Base-by-base conservation (phyloP, 2,888 invertebrate species). In the Halictus ligatus region DNA sequence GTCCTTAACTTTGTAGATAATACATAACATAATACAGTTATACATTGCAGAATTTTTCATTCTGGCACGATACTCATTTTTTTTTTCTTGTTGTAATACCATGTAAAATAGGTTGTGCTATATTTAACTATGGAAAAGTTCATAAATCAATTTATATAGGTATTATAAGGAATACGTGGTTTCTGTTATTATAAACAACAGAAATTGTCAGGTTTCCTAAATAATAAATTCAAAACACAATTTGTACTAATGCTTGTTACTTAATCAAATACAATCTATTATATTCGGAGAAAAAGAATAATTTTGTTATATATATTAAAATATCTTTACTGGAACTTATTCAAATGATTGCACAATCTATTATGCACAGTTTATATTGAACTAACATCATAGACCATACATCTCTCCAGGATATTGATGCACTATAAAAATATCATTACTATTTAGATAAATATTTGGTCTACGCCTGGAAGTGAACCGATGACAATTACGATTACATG, bases 291-390 rank as follows among this genome's bases (percentile, higher is more conserved):
- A 83, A 73, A 76, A 58, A 2, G 75, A 78, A 75, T 5, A 29
- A 87, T 71, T 54, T 80, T 78, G 25, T 46, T 75, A 78, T 48
- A 29, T 73, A 15, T 69, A 81, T 75, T 75, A 60, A 50, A 80
- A 82, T 75, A 67, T 64, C 58, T 83, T 78, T 80, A 58, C 46
- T 86, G 75, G 76, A 86, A 81, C 84, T 88, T 86, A 79, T 90
- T 89, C 79, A 88, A 71, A 80, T 71, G 60, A 78, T 89, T 87
- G 85, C 86, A 85, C 81, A 85, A 89, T 80, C 73, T 87, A 85
- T 90, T 90, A 88, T 89, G 88, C 89, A 90, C 76, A 89, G 72
- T 89, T 90, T 75, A 60, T 79, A 84, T 84, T 81, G 78, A 88
- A 76, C 86, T 88, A 88, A 89, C 81, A 83, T 87, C 80, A 85